These are phyloP conservation scores for Scopus umbretta DNA, from an alignment of 2,113 vertebrate genomes.

Conservation along the genomic window DNA sequence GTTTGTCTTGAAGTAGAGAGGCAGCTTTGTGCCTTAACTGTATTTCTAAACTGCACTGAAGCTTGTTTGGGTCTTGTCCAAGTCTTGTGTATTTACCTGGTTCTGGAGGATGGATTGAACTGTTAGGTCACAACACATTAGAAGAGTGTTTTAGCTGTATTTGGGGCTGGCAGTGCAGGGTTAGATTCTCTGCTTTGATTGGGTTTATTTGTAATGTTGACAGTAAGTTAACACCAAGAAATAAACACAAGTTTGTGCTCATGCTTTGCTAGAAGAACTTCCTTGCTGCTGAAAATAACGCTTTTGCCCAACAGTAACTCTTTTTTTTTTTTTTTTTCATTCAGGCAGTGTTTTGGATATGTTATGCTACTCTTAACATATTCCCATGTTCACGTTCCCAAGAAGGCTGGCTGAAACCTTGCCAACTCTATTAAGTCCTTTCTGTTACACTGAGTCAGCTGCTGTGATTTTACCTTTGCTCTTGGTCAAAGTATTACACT, in stretches of 20 bases:
- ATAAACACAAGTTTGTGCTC: not conserved
- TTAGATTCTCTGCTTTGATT: not conserved
- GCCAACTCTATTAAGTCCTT: constrained; percentile 8
- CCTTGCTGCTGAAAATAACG: not conserved
- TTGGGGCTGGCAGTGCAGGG: not conserved
- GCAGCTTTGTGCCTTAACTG: not conserved
- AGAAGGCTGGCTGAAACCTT: not conserved
- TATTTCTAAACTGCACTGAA: not conserved
- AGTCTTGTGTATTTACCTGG: not conserved
- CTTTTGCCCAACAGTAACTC: not conserved
- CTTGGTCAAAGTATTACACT: constrained; percentile 15
- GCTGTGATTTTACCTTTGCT: constrained; percentile 45
- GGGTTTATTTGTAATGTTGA: not conserved
- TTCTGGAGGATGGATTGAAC: not conserved
- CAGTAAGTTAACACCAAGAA: not conserved
- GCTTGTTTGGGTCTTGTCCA: not conserved
- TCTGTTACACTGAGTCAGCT: constrained; percentile 42
- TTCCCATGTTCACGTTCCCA: not conserved
- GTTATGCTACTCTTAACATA: not conserved
- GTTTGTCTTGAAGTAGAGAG: not conserved
- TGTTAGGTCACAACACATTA: not conserved
- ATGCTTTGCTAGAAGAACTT: not conserved
- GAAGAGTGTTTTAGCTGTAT: not conserved
- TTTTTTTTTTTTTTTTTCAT: not conserved
- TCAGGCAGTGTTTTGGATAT: not conserved